Conservation (phyloP, 2,888 invertebrate species). For the Peribatodes rhomboidaria region DNA sequence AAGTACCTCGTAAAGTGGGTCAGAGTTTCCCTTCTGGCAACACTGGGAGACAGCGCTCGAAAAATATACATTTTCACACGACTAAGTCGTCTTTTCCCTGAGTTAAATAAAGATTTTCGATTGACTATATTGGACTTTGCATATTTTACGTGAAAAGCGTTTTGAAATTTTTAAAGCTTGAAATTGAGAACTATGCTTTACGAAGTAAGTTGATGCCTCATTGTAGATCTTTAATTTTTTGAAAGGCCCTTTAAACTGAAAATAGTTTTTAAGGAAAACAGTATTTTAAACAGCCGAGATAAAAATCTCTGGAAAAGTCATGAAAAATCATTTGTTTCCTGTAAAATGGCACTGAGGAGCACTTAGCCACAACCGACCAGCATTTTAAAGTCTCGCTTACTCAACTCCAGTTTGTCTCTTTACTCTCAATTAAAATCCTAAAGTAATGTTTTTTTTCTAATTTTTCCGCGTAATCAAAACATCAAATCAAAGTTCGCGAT, state of each 20-base stretch:
- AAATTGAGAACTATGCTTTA: not conserved
- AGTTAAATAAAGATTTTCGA: slow-evolving; percentile 46
- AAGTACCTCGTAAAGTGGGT: slow-evolving; percentile 46
- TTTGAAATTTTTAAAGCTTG: not conserved
- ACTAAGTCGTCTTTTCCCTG: slow-evolving; percentile 34
- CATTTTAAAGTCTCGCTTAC: no score
- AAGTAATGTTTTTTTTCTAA: not conserved
- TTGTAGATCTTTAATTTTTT: no score
- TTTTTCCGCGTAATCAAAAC: slow-evolving; percentile 19
- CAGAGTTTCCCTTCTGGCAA: slow-evolving; percentile 29
- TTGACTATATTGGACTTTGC: slow-evolving; percentile 38
- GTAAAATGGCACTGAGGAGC: no score
- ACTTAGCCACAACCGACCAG: no score
- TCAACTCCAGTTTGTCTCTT: not conserved
- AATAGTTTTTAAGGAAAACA: no score
- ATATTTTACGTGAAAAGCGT: slow-evolving; percentile 21
- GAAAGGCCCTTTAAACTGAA: no score
- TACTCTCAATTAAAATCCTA: no score
- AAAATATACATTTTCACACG: slow-evolving; percentile 45
- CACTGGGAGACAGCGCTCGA: slow-evolving; percentile 32
- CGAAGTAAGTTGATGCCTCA: no score
- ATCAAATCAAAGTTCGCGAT: slow-evolving; percentile 36
- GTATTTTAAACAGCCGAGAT: no score
- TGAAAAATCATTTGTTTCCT: no score
- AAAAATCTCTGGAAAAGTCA: no score